Percentiles rank a stretch among this genome's conserved stretches.
Evolutionary conservation across 2,888 invertebrate species (phyloP).

Genomic region (Ganaspis brasiliensis): DNA sequence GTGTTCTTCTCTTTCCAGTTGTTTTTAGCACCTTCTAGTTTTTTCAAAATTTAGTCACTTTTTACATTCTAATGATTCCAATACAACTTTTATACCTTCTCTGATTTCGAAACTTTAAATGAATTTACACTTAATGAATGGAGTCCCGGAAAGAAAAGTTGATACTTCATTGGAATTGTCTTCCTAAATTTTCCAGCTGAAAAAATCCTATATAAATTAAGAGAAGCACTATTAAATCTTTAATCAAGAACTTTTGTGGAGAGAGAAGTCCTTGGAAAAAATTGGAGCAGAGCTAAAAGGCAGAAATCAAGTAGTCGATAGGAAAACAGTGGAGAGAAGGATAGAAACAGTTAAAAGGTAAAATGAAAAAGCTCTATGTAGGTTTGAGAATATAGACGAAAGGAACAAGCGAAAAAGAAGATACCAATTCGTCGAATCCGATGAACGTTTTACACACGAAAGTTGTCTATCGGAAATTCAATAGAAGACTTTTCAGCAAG

Average conservation of each 20-base stretch:
- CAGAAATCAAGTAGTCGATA: conserved; percentile 25
- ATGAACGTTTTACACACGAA: conserved; percentile 33
- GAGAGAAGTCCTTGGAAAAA: conserved; percentile 10
- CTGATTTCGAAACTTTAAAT: not conserved
- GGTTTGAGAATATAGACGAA: conserved; percentile 19
- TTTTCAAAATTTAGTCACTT: no score
- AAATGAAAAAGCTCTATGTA: conserved; percentile 31
- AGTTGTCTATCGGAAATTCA: conserved; percentile 34
- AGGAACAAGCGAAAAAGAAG: conserved; percentile 13
- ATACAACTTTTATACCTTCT: no score
- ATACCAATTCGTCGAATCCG: conserved; percentile 27
- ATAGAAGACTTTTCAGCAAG: conserved; percentile 21
- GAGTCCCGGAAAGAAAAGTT: not conserved
- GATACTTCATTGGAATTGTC: conserved; percentile 4
- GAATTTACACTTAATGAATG: not conserved
- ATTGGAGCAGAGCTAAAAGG: conserved; percentile 22
- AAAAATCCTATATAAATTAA: conserved; percentile 25
- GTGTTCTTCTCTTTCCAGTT: no score
- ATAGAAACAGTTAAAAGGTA: conserved; percentile 30
- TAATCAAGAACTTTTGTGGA: conserved; percentile 33
- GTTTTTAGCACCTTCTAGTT: no score
- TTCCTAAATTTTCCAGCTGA: conserved; percentile 1
- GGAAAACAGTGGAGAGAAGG: conserved; percentile 17
- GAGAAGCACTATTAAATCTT: conserved; percentile 23
- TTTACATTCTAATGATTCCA: no score